Base-by-base conservation (phyloP, 2,888 invertebrate genomes). In the Drosophila colorata region DNA sequence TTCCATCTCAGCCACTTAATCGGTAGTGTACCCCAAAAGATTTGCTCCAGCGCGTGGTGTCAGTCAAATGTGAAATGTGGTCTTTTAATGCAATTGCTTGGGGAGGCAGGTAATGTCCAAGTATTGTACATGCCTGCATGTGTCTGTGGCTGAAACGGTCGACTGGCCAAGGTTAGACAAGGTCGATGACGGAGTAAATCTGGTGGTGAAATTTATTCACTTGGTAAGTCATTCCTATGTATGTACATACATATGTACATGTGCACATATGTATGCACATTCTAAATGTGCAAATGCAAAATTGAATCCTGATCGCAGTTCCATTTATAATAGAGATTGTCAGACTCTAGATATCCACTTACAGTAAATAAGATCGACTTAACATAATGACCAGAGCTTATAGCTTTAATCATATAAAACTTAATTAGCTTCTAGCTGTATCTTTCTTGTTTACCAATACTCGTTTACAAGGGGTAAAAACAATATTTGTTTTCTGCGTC, bases 21-120 rank as follows among this genome's bases (percentile, higher is more conserved):
- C 80, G 79, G 79, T 80, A 64, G 55, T 80, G 79, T 67, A 80
- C 60, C 79, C 53, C 77, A 38, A 40, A 51, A 59, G 58, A 67
- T 73, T 66, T 60, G 37, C 72, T 60, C 60, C 49, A 65, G 23
- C 49, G 47, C 46, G 43, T 43, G 44, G 61, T 58, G 75, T 71
- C 74, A 76, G 70, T 69, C 69, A 77, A 61, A 77, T 78, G 80
- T 77, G 77, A 80, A 65, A 72, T 80, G 77, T 74, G 74, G 79
- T 80, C 80, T 79, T 69, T 47, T 68, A 68, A 60, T 76, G 61
- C 74, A 69, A 58, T 59, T 53, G 40, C 51, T 59, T 48, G 52
- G 52, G 41, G 38, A 13, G 48, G 47, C 63, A 25, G 52, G 23
- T 52, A 68, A 43, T 44, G 16, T 41, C 41, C 46, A 35, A 31